A percentile compares a stretch with the other conserved stretches of the same genome.
Conservation (phyloP, 2,888 invertebrate genomes). For the Lagria hirta region DNA sequence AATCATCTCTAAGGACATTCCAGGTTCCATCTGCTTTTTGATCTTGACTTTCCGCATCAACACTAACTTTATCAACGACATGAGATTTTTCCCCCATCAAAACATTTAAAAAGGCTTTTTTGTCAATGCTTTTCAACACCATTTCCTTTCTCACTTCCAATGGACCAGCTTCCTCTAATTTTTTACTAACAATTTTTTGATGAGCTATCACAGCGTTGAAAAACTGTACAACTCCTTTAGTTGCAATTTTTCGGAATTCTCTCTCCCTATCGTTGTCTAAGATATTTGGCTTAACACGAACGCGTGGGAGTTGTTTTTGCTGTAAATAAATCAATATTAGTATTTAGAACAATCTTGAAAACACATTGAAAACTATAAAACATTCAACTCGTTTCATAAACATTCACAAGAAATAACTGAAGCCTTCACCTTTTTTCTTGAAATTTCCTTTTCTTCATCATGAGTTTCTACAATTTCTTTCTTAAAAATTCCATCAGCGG, state of each 20-base stretch:
- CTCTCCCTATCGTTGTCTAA: constrained; percentile 77
- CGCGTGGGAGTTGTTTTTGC: constrained; percentile 64
- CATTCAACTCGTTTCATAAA: constrained; percentile 1
- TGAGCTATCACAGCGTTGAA: constrained; percentile 89
- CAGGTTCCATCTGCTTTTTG: constrained; percentile 55
- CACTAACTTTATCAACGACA: constrained; percentile 46
- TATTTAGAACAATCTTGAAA: no score
- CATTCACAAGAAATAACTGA: constrained; percentile 9
- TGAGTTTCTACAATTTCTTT: constrained; percentile 52
- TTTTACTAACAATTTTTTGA: constrained; percentile 73
- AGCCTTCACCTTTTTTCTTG: constrained; percentile 49
- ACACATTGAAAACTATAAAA: constrained; percentile 7
- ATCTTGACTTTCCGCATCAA: constrained; percentile 31
- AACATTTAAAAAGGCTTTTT: constrained; percentile 74
- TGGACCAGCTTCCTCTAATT: constrained; percentile 71
- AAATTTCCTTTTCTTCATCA: constrained; percentile 44
- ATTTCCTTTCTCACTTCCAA: constrained; percentile 78
- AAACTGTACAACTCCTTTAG: constrained; percentile 88
- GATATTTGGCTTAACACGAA: constrained; percentile 74
- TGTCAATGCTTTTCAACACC: constrained; percentile 72
- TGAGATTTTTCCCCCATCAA: constrained; percentile 70
- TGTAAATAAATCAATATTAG: constrained; percentile 39
- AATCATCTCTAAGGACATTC: constrained; percentile 78
- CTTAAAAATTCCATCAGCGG: constrained; percentile 56
- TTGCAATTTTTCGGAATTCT: constrained; percentile 78